Evolutionary conservation across 1,140 invertebrate genomes (phyloP).

Genomic region (Procambarus virginalis): DNA sequence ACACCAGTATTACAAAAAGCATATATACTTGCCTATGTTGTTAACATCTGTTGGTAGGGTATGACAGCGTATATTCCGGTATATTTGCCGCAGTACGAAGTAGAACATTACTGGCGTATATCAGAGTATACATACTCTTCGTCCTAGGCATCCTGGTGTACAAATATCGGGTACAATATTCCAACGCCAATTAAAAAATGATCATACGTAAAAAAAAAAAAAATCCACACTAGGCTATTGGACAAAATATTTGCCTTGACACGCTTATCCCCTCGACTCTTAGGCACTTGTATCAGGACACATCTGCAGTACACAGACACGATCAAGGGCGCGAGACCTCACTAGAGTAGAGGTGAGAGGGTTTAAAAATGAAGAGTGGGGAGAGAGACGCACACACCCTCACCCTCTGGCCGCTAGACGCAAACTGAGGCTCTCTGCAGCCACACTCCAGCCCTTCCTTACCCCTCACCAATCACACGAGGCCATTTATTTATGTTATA

Average conservation of each 20-base stretch:
- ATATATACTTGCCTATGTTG: background rate
- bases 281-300: constrained; percentile 24
- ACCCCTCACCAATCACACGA: background rate
- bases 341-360: background rate
- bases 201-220: background rate
- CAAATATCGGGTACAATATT: background rate
- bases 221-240: background rate
- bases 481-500: too few species aligned
- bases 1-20: background rate
- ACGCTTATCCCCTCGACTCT: background rate
- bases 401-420: background rate
- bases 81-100: background rate
- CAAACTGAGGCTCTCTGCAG: background rate
- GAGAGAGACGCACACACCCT: background rate
- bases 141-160: background rate
- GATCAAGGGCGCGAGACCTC: background rate
- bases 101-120: background rate
- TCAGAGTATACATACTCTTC: too few species aligned
- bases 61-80: background rate
- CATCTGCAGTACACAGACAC: constrained; percentile 22
- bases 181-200: background rate
- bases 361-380: background rate
- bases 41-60: background rate
- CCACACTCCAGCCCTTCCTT: background rate
- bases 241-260: background rate